Base-by-base conservation (phyloP, 30 jellyfish, hydroid and myxozoan species). In the Cassiopea andromeda region DNA sequence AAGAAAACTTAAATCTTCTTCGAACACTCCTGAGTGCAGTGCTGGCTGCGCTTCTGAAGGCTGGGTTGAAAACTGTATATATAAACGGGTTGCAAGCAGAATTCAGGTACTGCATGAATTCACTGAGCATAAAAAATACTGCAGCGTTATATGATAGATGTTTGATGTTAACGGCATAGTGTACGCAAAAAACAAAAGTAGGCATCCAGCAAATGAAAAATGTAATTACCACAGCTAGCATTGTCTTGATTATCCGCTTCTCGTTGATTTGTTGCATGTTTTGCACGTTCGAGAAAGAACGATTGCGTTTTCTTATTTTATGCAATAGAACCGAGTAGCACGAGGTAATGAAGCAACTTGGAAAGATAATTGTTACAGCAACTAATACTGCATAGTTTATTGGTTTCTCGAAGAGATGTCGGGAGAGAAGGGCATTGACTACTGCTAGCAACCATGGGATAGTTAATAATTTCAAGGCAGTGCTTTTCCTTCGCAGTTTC, bases 41-140 rank as follows among this genome's bases (percentile, higher is more conserved):
- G 16, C 4, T 27, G 38, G 50, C 9, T 1, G 4, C 12, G 17
- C 17, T 15, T 19, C 79, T 78, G 77, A 78, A 78, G 1, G 5
- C 66, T 10, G 89, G 89, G 27, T 80, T 68, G 79, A 58, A 80
- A 8, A 46, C 48, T 18, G 89, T 79, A 60, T 80, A 80, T 17
- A 80, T 80, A 46, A 80, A 58, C 7, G 89, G 89, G 50, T 80
- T 80, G 79, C 89, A 80, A 9, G 89, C 89, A 1, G 89, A 80
- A 60, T 80, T 80, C 48, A 60, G 38, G 76, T 80, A 61, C 38
- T 80, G 89, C 38, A 80, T 15, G 48, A 68, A 80, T 7, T 10
- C 9, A 64, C 43, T 14, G 2, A 75, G 60, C 18, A 1, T 44
- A 1, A 60, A 12, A 15, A 70, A 15, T 1, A 70, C 4, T 6